Evolutionary conservation across 2,797 vertebrate genomes (phyloP), one percentile per base, ranked within the genome.

Genomic region (Galaxias olidus): DNA sequence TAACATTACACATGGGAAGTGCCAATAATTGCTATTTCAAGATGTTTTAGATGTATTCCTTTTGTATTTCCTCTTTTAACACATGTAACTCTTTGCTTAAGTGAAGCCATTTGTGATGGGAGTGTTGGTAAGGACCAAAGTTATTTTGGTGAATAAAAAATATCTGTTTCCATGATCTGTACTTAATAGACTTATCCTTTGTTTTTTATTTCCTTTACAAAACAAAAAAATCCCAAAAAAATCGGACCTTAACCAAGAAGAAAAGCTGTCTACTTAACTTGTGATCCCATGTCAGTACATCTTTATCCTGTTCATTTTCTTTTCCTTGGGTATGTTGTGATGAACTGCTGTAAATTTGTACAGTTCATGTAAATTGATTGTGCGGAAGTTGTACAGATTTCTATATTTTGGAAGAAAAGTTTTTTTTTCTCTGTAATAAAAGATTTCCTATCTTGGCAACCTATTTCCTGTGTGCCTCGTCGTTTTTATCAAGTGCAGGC

Each of bases 331-430:
- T 99, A 96, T 98, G 95, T 98, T 95, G 95, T 96, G 95, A 98
- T 98, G 97, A 99, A 98, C 97, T 98, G 97, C 95, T 98, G 97
- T 99, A 98, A 98, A 99, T 99, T 98, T 98, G 97, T 99, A 98
- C 98, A 99, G 96, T 99, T 99, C 98, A 98, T 98, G 97, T 99
- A 98, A 97, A 98, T 99, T 98, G 96, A 98, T 96, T 96, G 96
- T 99, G 95, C 94, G 95, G 96, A 99, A 98, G 96, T 98, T 99
- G 97, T 99, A 99, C 96, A 99, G 97, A 98, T 98, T 99, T 98
- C 96, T 98, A 99, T 99, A 98, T 99, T 99, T 99, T 98, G 95
- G 92, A 98, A 96, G 94, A 96, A 95, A 97, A 95, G 94, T 95
- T 90, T 91, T 87, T 96, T 96, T 96, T 94, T 96, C 95, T 97